A percentile compares a stretch with the other conserved stretches of the same genome.
Conservation (phyloP, 2,113 vertebrate genomes). For the Dicrurus megarhynchus region DNA sequence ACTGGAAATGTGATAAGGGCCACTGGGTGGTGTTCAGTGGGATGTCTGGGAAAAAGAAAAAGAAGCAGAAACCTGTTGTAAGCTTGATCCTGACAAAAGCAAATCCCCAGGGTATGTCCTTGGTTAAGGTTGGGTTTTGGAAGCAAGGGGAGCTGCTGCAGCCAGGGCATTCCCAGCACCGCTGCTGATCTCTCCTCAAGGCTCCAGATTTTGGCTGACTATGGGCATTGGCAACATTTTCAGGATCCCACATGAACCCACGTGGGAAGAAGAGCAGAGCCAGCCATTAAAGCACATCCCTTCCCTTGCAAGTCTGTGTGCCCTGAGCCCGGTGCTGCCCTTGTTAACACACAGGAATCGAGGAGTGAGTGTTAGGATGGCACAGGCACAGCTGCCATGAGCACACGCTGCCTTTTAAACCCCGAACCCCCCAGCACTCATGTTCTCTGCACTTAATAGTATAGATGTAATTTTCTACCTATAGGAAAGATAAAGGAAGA, state of each 20-base stretch:
- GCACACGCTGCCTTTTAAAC: background rate
- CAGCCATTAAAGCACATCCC: background rate
- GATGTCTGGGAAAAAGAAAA: background rate
- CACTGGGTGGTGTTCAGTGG: background rate
- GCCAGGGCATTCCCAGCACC: background rate
- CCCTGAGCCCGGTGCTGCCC: background rate
- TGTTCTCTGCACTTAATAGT: background rate
- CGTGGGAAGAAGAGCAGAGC: background rate
- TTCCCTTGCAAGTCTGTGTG: background rate
- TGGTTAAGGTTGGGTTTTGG: background rate
- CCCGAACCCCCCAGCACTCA: background rate
- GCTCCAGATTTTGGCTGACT: background rate
- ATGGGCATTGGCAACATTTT: background rate
- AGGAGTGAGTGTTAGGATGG: background rate
- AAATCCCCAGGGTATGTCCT: background rate
- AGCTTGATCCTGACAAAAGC: background rate
- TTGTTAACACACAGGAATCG: background rate
- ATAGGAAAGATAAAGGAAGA: background rate
- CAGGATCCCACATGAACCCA: fast-evolving
- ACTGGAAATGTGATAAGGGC: background rate
- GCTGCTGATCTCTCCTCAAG: background rate
- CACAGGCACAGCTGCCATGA: background rate
- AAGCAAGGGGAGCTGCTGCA: background rate
- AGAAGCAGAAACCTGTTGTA: background rate
- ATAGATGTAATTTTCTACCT: background rate